Percentiles rank a stretch among this genome's conserved stretches.
Conservation (phyloP, 2,888 invertebrate species). For the Liposcelis brunnea region DNA sequence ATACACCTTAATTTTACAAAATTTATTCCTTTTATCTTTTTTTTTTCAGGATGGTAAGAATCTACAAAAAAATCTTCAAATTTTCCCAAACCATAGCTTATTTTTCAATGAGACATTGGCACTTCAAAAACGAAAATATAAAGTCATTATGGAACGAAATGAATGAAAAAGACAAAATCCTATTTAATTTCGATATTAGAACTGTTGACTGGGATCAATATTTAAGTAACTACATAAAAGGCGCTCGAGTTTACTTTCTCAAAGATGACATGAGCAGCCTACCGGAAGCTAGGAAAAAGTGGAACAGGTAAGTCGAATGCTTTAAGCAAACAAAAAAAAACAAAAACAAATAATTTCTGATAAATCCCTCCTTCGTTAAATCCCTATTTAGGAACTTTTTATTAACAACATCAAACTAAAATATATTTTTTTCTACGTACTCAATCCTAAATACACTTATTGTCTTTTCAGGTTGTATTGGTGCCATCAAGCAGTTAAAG, state of each 20-base stretch:
- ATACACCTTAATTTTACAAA: too few relatives aligned
- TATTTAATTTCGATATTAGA: conserved; percentile 55
- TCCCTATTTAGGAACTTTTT: background rate
- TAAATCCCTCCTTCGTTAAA: background rate
- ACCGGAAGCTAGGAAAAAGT: conserved; percentile 42
- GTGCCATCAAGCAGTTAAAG: conserved; percentile 31
- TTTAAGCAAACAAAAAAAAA: conserved; percentile 11
- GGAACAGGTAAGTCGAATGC: conserved; percentile 34
- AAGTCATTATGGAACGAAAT: conserved; percentile 38
- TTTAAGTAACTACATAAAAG: conserved; percentile 47
- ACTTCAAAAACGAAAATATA: conserved; percentile 44
- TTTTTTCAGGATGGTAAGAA: conserved; percentile 44
- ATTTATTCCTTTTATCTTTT: too few relatives aligned
- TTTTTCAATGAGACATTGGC: conserved; percentile 65
- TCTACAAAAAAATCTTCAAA: conserved; percentile 57
- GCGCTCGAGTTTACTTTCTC: conserved; percentile 56
- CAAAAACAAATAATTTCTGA: conserved; percentile 6
- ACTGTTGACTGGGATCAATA: conserved; percentile 60
- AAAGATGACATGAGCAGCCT: conserved; percentile 64
- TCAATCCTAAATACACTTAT: conserved; percentile 1
- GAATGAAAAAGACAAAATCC: conserved; percentile 35
- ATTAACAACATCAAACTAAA: background rate
- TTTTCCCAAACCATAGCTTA: conserved; percentile 56
- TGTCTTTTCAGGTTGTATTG: conserved; percentile 33
- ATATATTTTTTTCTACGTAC: background rate